phyloP scores from a whole-genome alignment of 2,797 vertebrate species.

The Pteronotus mesoamericanus region DNA sequence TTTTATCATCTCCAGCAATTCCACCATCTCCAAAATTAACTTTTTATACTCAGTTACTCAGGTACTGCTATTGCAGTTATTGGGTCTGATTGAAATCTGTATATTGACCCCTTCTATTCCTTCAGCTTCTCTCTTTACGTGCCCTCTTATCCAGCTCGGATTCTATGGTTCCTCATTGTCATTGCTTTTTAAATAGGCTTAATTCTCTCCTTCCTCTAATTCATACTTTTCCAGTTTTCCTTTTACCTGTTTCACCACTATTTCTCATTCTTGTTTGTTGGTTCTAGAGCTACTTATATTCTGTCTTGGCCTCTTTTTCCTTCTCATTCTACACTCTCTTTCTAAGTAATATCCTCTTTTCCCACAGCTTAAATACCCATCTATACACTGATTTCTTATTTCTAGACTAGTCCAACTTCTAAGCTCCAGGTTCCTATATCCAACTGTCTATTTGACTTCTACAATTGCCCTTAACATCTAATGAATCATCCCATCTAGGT shows the following conservation, averaged over 20 bases:
- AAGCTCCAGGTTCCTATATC: neutral
- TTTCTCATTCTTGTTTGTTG: neutral
- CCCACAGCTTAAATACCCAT: neutral
- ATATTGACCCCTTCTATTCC: neutral
- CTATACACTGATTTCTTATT: neutral
- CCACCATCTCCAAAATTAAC: slow-evolving; percentile 24
- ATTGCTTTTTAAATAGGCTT: neutral
- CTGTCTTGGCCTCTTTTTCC: neutral
- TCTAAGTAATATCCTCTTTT: neutral
- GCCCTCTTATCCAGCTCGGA: neutral
- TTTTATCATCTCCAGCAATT: neutral
- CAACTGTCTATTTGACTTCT: neutral
- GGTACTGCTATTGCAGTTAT: neutral
- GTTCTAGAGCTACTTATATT: neutral
- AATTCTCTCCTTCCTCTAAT: neutral
- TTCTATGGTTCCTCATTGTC: neutral
- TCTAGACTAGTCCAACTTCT: neutral
- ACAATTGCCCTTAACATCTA: neutral
- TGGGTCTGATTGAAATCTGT: neutral
- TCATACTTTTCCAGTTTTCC: neutral
- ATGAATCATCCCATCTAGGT: neutral
- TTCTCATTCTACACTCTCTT: neutral
- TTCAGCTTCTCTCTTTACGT: neutral
- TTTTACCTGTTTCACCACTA: neutral
- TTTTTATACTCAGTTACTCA: neutral